Evolutionary conservation across 1,140 invertebrate genomes (phyloP).

Genomic region (Stenopsyche tienmushanensis): DNA sequence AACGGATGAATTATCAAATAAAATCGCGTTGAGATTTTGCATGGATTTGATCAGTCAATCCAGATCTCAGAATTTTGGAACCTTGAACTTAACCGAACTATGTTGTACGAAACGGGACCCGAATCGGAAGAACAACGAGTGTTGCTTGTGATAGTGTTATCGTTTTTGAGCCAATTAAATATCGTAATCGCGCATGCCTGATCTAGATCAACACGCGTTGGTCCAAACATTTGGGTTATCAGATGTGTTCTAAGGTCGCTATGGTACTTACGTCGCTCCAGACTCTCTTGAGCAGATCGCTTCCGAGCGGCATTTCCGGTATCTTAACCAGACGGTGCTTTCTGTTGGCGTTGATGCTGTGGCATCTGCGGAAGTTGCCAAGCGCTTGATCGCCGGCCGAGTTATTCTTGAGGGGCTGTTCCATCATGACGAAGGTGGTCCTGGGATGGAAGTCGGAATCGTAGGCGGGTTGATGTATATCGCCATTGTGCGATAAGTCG

Average conservation of each 20-base stretch:
- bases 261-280: conserved; percentile 24
- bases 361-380: conserved; percentile 16
- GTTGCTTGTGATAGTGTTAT: not conserved
- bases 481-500: not conserved
- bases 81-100: too few relatives aligned
- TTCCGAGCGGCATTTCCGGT: conserved; percentile 23
- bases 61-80: too few relatives aligned
- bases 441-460: not conserved
- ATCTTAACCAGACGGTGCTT: conserved; percentile 21
- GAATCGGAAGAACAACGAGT: not conserved
- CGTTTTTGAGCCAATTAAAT: not conserved
- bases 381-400: not conserved
- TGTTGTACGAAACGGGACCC: too few relatives aligned
- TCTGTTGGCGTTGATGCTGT: conserved; percentile 25
- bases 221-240: too few relatives aligned
- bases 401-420: not conserved
- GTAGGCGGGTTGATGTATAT: not conserved
- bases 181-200: too few relatives aligned
- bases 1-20: too few relatives aligned
- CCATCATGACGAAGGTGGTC: too few relatives aligned
- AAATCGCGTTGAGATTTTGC: too few relatives aligned
- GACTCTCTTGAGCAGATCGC: conserved; percentile 31
- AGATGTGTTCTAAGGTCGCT: too few relatives aligned
- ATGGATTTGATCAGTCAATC: too few relatives aligned
- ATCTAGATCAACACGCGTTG: too few relatives aligned